Conservation (phyloP, 2,113 vertebrate genomes). For the Peromyscus leucopus region DNA sequence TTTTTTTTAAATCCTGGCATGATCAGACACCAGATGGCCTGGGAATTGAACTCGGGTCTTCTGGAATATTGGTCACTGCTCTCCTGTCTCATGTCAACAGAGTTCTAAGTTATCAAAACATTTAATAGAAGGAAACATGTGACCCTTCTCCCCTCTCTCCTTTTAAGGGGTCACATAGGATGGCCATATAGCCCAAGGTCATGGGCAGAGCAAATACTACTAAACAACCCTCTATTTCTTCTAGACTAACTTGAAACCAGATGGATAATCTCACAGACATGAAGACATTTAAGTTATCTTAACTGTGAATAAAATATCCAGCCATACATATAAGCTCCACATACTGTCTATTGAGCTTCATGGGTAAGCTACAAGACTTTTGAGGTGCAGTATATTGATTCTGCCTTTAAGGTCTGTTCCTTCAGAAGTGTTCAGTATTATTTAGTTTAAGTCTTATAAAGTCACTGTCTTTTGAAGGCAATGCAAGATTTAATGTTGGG, state of each 20-base stretch:
- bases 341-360: not conserved
- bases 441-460: not conserved
- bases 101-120: no score
- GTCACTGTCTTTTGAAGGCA: not conserved
- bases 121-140: no score
- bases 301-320: not conserved
- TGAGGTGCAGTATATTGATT: not conserved
- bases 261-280: not conserved
- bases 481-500: constrained; percentile 11
- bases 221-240: not conserved
- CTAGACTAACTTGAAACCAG: not conserved
- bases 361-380: not conserved
- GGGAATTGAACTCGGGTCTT: no score
- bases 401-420: not conserved
- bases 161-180: no score
- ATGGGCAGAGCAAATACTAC: no score
- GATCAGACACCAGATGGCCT: no score
- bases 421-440: not conserved
- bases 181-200: no score
- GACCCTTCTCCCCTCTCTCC: no score
- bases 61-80: no score
- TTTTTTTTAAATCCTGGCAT: no score
- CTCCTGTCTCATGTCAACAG: no score
- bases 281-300: not conserved
- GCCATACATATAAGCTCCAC: not conserved